Evolutionary conservation across 30 jellyfish, hydroid and myxozoan species (phyloP).

Genomic region (Cassiopea andromeda): DNA sequence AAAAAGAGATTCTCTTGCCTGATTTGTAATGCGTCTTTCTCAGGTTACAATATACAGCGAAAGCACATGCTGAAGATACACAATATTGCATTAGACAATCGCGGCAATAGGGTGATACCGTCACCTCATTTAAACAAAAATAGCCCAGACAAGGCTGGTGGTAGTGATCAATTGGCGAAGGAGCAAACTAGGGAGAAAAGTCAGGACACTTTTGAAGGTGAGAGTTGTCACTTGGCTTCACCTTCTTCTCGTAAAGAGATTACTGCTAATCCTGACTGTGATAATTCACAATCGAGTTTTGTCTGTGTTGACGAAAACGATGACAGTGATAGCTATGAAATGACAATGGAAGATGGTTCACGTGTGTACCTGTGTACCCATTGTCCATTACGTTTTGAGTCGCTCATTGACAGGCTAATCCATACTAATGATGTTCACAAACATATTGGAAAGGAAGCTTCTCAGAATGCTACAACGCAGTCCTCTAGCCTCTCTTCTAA

Average conservation of each 20-base stretch:
- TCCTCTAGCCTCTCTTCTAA: neutral
- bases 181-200: neutral
- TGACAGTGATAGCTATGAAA: neutral
- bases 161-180: neutral
- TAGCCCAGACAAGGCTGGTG: neutral
- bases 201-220: neutral
- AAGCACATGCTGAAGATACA: constrained; percentile 42
- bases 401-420: constrained; percentile 33
- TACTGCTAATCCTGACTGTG: neutral
- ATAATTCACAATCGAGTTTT: neutral
- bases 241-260: neutral
- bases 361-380: constrained; percentile 22
- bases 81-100: constrained; percentile 19
- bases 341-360: neutral
- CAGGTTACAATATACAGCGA: constrained; percentile 34
- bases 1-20: constrained; percentile 38
- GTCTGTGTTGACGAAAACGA: neutral
- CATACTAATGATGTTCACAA: constrained; percentile 33
- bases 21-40: constrained; percentile 34
- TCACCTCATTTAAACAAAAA: neutral
- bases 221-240: neutral
- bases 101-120: constrained; percentile 15
- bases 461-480: neutral
- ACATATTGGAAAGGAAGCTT: neutral
- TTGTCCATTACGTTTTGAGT: constrained; percentile 16